Percentiles rank a stretch among this genome's conserved stretches.
phyloP scores from a whole-genome alignment of 2,888 invertebrate species.

The Julus scanicus region DNA sequence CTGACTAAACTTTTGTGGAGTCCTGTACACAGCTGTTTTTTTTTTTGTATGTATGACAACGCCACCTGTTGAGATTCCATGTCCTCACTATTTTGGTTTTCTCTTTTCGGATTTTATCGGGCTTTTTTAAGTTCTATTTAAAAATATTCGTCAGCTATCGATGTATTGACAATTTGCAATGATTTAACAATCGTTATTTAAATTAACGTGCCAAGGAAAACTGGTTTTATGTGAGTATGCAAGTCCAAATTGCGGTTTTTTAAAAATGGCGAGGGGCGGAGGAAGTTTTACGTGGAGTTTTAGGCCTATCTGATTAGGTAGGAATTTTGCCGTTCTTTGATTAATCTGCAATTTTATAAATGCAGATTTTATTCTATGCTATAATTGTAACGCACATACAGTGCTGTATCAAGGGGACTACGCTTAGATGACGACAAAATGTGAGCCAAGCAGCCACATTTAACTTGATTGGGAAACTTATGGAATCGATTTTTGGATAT shows the following conservation, averaged over 20 bases:
- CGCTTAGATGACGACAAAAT: no score
- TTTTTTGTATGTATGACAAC: not conserved
- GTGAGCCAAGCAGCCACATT: no score
- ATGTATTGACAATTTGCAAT: not conserved
- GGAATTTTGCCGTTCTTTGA: no score
- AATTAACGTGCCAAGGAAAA: not conserved
- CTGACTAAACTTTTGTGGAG: not conserved
- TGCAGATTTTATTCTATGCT: no score
- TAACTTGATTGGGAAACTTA: no score
- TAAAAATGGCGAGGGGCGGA: not conserved
- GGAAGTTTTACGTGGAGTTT: not conserved
- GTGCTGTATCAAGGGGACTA: no score
- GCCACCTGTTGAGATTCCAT: constrained; percentile 24
- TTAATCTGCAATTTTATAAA: no score
- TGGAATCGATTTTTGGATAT: no score
- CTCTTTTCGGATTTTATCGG: not conserved
- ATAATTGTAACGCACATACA: no score
- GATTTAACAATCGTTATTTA: not conserved
- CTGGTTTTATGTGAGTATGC: not conserved
- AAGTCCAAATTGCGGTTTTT: not conserved
- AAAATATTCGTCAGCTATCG: not conserved
- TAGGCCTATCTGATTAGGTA: not conserved
- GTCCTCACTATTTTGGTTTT: not conserved
- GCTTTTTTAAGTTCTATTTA: not conserved
- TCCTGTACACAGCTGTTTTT: not conserved